A percentile compares a stretch with the other conserved stretches of the same genome.
Evolutionary conservation across 2,888 invertebrate genomes (phyloP).

Genomic region (Monopis laevigella): DNA sequence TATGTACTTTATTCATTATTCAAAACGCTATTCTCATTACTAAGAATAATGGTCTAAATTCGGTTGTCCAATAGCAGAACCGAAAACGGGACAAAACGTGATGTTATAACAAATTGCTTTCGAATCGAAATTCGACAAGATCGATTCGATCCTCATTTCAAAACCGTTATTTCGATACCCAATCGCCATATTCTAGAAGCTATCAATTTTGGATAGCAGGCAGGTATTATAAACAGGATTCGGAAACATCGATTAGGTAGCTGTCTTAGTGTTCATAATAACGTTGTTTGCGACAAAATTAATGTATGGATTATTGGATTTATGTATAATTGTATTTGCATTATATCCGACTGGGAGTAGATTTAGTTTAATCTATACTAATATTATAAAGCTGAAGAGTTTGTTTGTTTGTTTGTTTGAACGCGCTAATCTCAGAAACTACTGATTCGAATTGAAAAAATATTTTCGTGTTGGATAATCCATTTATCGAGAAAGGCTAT

Average conservation of each 20-base stretch:
- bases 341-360: too few species aligned
- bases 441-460: too few species aligned
- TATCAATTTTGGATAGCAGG: constrained; percentile 5
- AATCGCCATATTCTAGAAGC: constrained; percentile 5
- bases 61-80: background rate
- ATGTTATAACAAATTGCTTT: constrained; percentile 1
- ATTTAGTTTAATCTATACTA: too few species aligned
- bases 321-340: background rate
- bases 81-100: constrained; percentile 6
- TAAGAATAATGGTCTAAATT: background rate
- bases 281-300: background rate
- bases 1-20: background rate
- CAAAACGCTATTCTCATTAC: background rate
- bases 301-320: constrained; percentile 1
- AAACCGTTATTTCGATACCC: background rate
- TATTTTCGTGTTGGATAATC: too few species aligned
- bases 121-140: constrained; percentile 4
- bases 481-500: too few species aligned
- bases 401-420: too few species aligned
- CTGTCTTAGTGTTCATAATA: background rate
- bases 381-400: too few species aligned
- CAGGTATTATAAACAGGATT: constrained; percentile 1
- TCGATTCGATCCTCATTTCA: constrained; percentile 6
- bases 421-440: too few species aligned
- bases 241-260: background rate